Base-by-base conservation (phyloP, 2,888 invertebrate genomes). In the Conchocele bisecta region DNA sequence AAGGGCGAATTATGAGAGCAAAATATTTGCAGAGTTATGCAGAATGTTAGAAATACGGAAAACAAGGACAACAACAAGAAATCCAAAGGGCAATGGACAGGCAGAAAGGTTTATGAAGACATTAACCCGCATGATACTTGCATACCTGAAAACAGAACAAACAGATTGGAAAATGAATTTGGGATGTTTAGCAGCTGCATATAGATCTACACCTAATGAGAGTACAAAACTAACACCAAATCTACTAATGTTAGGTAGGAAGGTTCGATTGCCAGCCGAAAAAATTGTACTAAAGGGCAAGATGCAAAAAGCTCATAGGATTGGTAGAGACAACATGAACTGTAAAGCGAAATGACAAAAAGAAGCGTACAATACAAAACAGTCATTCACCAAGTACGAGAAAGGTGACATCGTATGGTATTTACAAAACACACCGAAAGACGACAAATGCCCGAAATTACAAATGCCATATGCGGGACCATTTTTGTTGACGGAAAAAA, bases 161-260 rank as follows among this genome's bases (percentile, higher is more conserved):
- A 65, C 48, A 22, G 54, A 78, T 29, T 80, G 72, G 75, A 72
- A 80, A 42, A n/a, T 60, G 22, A 54, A 78, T 28, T 42, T 80
- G 41, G 70, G 65, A 11, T 78, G 66, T 42, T 20, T 75, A 42
- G 75, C 75, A 11, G 58, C 41, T 17, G 75, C 75, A 24, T 75
- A 75, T 37, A 37, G 72, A 42, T 37, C 71, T 7, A 58, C 74
- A 1, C 63, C 54, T 31, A 56, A 79, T 41, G 64, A 67, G 20
- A 57, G 37, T 6, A 77, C 81, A 15, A 42, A 56, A 7, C 22
- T 75, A 20, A 70, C 75, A 13, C 75, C 75, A 4, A 80, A 78
- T 41, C 20, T 73, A 24, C 22, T 78, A n/a, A 78, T 79, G 72
- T 50, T 78, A 17, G 70, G 69, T 2, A 39, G 56, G n/a, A 75